Evolutionary conservation across 2,888 invertebrate species (phyloP), one percentile per base, ranked within the genome.

Genomic region (Merodon equestris): DNA sequence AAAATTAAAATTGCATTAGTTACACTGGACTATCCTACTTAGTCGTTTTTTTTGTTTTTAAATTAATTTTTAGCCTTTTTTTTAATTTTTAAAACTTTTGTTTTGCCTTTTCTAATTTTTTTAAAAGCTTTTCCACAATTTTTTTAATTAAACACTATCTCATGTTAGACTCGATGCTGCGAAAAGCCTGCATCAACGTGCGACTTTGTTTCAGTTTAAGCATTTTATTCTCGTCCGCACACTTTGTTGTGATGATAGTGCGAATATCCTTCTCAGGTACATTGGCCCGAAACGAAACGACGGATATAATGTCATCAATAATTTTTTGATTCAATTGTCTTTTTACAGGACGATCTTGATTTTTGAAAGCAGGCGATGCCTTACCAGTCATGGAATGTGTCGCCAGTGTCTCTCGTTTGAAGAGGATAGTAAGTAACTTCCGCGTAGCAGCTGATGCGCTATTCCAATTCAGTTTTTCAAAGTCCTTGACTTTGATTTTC

Each of bases 371-470:
- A 0, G 92, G 92, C 1, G 92, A 92, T 13, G 90, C 90, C 82
- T 91, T 91, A 9, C 92, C 92, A 0, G 91, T 91, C 4, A 92
- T 85, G 0, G 91, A 91, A 82, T 92, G 92, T 1, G 91, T 91
- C 0, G 92, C 92, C 48, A 92, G 83, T 0, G 90, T 88, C 50
- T 91, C 90, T 40, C 91, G 89, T 15, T 91, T 89, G 83, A 92
- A 92, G 15, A 92, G 84, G 1, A 90, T 89, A 84, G 90, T 89
- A 19, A 92, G 84, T 19, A 92, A 83, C 83, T 91, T 91, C 53
- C 92, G 88, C 0, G 92, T 92, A 0, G 88, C 85, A 0, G 91
- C 88, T 63, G 91, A 89, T 0, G 90, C 87, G 0, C 89, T 75
- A 0, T 50, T 44, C 92, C 92, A 92, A 81, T 92, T 90, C 4